These are phyloP conservation scores for Didymodactylos carnosus DNA, from an alignment of 2,888 invertebrate species.

Conservation along the genomic window DNA sequence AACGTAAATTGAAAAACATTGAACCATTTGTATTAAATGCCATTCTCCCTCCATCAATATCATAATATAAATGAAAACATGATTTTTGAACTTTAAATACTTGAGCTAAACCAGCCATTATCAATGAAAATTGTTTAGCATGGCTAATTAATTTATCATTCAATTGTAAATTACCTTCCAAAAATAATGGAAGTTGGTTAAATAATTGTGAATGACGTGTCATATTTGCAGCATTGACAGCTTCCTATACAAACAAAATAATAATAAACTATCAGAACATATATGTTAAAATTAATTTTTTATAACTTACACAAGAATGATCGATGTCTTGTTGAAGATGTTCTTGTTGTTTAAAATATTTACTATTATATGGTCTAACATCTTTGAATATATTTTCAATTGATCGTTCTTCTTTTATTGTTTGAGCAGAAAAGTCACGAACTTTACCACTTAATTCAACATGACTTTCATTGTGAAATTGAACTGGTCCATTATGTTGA, in stretches of 20 bases:
- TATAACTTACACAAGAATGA: constrained; percentile 1
- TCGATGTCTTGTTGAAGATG: background rate
- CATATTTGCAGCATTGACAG: background rate
- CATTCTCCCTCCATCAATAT: background rate
- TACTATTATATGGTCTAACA: background rate
- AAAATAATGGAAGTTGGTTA: background rate
- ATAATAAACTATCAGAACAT: too few species aligned
- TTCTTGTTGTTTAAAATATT: background rate
- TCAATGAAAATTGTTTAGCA: background rate
- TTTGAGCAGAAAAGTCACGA: background rate
- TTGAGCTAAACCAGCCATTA: background rate
- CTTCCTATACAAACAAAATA: too few species aligned
- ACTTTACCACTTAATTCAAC: background rate
- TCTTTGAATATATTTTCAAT: background rate
- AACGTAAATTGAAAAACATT: background rate
- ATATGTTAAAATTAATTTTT: too few species aligned
- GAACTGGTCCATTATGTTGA: background rate
- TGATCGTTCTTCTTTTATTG: background rate
- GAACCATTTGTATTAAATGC: background rate
- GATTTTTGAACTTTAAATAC: background rate
- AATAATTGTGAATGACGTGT: background rate
- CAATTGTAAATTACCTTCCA: background rate
- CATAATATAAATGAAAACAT: background rate
- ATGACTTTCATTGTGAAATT: background rate
- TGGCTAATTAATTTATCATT: background rate